phyloP scores from a whole-genome alignment of 2,113 vertebrate species.

The Pangasianodon gigas region DNA sequence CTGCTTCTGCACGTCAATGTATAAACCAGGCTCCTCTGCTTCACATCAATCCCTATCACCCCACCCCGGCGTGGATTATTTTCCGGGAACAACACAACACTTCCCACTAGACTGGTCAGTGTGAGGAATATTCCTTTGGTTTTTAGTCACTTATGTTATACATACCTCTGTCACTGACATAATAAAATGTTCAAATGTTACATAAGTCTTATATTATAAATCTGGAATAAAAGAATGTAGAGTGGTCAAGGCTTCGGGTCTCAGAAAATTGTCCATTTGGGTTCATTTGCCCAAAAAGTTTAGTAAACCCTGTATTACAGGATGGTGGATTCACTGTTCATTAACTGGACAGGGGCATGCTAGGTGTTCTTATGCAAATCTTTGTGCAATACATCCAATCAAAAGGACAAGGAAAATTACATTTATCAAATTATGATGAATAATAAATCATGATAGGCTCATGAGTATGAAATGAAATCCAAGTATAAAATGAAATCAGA shows the following conservation, averaged over 20 bases:
- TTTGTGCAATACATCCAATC: neutral
- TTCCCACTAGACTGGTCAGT: neutral
- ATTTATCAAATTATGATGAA: neutral
- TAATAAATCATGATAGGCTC: neutral
- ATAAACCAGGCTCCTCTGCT: neutral
- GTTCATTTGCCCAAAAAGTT: neutral
- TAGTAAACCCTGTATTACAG: neutral
- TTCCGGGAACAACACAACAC: neutral
- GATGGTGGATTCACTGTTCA: neutral
- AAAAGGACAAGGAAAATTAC: neutral
- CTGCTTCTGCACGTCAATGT: neutral
- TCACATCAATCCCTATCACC: neutral
- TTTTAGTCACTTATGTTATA: neutral
- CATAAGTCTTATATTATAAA: neutral
- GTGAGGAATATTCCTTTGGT: neutral
- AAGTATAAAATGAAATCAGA: conserved; percentile 25
- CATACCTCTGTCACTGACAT: neutral
- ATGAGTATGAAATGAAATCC: neutral
- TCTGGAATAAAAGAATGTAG: neutral
- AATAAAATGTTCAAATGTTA: neutral
- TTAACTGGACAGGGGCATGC: neutral
- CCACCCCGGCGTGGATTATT: neutral
- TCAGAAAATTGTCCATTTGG: neutral
- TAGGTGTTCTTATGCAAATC: neutral
- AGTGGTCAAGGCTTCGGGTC: neutral